Base-by-base conservation (phyloP, 1,140 invertebrate genomes). In the Melanaphis sacchari region DNA sequence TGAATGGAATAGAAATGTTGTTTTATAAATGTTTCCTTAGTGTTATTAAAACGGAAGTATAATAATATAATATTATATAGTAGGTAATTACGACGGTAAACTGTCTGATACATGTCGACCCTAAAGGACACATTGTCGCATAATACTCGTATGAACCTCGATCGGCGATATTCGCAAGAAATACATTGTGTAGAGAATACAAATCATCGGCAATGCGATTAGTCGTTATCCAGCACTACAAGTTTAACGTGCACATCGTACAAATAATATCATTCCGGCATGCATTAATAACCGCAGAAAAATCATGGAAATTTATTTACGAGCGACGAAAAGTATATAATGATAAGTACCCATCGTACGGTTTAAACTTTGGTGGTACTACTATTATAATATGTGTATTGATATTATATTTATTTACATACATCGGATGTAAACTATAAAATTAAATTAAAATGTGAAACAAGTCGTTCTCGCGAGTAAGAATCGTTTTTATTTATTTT, bases 1-100 rank as follows among this genome's bases (percentile, higher is more conserved):
- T 66, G 89, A 40, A 90, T 76, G n/a, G 59, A n/a, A 76, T n/a
- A 43, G 66, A 41, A 90, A 90, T 90, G 26, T 41, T 40, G 52
- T 31, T 52, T 66, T 40, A 7, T 54, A 54, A 52, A 89, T 36
- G 87, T 89, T 89, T 90, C 52, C 49, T 40, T 26, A 8, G 43
- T 52, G 36, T 26, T 54, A 54, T 89, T 46, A 46, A 46, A 40
- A 36, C 88, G 88, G 88, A 89, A 54, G 88, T 38, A 41, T 43
- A 76, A 76, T 76, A 76, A 66, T 66, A 66, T 66, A 31, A 76
- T 76, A n/a, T n/a, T 76, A n/a, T 18, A 15, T 76, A 76, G 31
- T 21, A 66, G 15, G 59, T 66, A 76, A 76, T 76, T 36, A 31
- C 38, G 26, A 31, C 2, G 31, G 84, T 41, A 40, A 24, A 41